phyloP scores from a whole-genome alignment of 2,113 vertebrate species.

The Aix galericulata region DNA sequence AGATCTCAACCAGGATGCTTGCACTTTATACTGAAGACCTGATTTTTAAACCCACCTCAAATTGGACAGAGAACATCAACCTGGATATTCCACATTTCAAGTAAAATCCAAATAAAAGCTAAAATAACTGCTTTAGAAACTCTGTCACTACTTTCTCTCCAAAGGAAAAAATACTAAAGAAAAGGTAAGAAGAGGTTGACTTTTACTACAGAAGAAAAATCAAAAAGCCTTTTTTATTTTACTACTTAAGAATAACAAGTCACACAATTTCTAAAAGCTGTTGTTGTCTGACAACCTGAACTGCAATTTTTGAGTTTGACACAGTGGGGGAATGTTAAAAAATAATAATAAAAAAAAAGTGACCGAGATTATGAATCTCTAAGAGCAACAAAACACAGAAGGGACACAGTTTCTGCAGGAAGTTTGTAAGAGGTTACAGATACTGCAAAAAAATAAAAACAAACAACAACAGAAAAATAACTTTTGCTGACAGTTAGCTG shows the following conservation, averaged over 20 bases:
- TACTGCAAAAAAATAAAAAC: neutral
- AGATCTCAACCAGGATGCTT: neutral
- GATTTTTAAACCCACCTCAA: neutral
- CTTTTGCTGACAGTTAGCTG: neutral
- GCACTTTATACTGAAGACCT: neutral
- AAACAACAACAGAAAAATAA: neutral
- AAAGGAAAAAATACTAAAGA: too few species aligned
- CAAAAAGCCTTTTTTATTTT: neutral
- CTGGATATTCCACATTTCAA: neutral
- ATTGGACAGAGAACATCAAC: neutral
- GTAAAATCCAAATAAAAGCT: neutral
- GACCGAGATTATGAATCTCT: neutral
- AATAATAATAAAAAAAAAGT: neutral
- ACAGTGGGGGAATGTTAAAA: neutral
- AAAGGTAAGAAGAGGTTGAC: neutral
- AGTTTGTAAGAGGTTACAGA: neutral
- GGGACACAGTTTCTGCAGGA: neutral
- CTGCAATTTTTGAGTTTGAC: neutral
- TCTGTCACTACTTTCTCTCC: too few species aligned
- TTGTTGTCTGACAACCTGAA: neutral
- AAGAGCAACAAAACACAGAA: neutral
- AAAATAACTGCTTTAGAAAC: neutral
- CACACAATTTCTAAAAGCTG: neutral
- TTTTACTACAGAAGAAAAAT: neutral
- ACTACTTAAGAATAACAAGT: fast-evolving